Evolutionary conservation across 2,888 invertebrate species (phyloP).

Genomic region (Anaspis maculata): DNA sequence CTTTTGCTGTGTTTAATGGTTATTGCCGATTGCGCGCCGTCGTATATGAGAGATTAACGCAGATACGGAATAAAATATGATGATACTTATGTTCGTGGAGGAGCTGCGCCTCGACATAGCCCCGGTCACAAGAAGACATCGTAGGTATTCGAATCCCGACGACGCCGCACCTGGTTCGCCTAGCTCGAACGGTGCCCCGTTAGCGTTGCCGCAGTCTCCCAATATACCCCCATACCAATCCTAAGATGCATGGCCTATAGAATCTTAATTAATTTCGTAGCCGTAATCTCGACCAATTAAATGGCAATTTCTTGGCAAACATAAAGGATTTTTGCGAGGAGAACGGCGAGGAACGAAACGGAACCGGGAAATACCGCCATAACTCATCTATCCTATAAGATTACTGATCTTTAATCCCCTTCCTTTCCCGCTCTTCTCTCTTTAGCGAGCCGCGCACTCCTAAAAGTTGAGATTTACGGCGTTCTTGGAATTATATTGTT

Average conservation of each 20-base stretch:
- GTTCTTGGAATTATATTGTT: slow-evolving; percentile 58
- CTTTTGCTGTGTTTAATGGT: slow-evolving; percentile 39
- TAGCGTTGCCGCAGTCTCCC: too few relatives aligned
- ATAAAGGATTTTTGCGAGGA: slow-evolving; percentile 43
- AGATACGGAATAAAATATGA: slow-evolving; percentile 37
- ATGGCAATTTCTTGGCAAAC: slow-evolving; percentile 43
- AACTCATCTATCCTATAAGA: slow-evolving; percentile 63
- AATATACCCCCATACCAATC: too few relatives aligned
- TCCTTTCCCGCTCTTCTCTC: slow-evolving; percentile 48
- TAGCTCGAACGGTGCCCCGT: too few relatives aligned
- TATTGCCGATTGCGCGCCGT: slow-evolving; percentile 36
- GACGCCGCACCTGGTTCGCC: too few relatives aligned
- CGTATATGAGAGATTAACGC: slow-evolving; percentile 37
- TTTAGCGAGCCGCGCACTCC: slow-evolving; percentile 42
- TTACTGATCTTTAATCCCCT: slow-evolving; percentile 71
- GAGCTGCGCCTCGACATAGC: slow-evolving; percentile 9
- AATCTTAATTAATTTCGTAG: slow-evolving; percentile 45
- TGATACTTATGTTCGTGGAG: slow-evolving; percentile 24
- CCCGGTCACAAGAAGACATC: too few relatives aligned
- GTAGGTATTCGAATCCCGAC: too few relatives aligned
- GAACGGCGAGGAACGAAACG: slow-evolving; percentile 32
- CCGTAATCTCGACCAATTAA: slow-evolving; percentile 43
- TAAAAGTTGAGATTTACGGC: slow-evolving; percentile 67
- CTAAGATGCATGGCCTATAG: slow-evolving; percentile 42
- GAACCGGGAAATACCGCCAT: slow-evolving; percentile 48